These are phyloP conservation scores for Aphelocoma californica DNA, from an alignment of 2,797 vertebrate species.

Conservation along the genomic window DNA sequence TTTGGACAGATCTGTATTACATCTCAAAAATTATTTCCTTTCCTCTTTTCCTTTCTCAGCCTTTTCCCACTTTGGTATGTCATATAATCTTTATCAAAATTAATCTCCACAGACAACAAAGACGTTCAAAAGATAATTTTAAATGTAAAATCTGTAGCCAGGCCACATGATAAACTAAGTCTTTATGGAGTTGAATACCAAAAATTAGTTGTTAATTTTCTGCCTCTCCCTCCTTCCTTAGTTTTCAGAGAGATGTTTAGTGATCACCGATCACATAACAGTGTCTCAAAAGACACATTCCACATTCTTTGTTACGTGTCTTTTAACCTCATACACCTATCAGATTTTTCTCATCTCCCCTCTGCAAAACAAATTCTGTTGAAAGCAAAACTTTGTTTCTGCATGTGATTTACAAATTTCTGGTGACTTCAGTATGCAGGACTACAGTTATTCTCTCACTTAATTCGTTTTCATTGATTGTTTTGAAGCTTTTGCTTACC, in stretches of 20 bases:
- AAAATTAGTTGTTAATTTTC: not conserved
- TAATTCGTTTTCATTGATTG: not conserved
- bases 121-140: not conserved
- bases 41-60: not conserved
- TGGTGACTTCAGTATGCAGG: not conserved
- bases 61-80: not conserved
- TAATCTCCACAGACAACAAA: not conserved
- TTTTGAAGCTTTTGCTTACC: not conserved
- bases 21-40: not conserved
- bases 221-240: not conserved
- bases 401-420: not conserved
- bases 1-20: not conserved
- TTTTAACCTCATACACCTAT: not conserved
- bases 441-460: not conserved
- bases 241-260: not conserved
- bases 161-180: not conserved
- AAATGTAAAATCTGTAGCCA: not conserved
- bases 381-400: not conserved
- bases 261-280: not conserved
- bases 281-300: not conserved
- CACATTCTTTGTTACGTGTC: rapidly evolving
- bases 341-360: not conserved
- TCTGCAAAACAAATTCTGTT: not conserved
- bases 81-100: not conserved
- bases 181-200: not conserved